Conservation (phyloP, 2,797 vertebrate species). For the Artibeus lituratus region DNA sequence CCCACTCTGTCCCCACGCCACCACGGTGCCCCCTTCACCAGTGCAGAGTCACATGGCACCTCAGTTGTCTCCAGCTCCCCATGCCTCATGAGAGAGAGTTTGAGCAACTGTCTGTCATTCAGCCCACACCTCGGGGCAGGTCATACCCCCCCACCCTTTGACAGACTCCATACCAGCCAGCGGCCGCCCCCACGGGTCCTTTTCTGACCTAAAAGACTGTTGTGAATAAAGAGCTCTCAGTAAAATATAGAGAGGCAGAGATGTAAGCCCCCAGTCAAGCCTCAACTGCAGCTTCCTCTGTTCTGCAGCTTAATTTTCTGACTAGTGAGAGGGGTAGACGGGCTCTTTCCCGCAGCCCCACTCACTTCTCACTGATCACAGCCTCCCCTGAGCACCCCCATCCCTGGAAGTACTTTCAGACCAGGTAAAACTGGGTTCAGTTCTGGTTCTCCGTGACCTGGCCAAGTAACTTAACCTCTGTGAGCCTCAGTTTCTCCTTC, state of each 20-base stretch:
- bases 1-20: background rate
- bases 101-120: background rate
- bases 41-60: background rate
- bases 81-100: background rate
- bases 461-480: background rate
- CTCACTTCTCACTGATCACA: background rate
- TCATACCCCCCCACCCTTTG: background rate
- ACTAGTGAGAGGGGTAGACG: background rate
- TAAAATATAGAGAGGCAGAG: background rate
- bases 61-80: background rate
- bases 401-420: background rate
- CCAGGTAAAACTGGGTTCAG: background rate
- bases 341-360: background rate
- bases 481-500: constrained; percentile 9
- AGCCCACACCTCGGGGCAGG: background rate
- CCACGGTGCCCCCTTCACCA: background rate
- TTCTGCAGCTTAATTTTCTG: background rate
- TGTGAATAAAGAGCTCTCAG: background rate
- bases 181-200: background rate
- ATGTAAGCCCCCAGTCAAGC: background rate
- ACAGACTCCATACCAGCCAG: background rate
- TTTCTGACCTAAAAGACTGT: background rate
- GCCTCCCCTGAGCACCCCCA: background rate
- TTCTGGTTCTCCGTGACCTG: background rate
- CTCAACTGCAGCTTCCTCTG: background rate